Evolutionary conservation across 2,113 vertebrate species (phyloP), one percentile per base, ranked within the genome.

Genomic region (Rhinopomastus cyanomelas): DNA sequence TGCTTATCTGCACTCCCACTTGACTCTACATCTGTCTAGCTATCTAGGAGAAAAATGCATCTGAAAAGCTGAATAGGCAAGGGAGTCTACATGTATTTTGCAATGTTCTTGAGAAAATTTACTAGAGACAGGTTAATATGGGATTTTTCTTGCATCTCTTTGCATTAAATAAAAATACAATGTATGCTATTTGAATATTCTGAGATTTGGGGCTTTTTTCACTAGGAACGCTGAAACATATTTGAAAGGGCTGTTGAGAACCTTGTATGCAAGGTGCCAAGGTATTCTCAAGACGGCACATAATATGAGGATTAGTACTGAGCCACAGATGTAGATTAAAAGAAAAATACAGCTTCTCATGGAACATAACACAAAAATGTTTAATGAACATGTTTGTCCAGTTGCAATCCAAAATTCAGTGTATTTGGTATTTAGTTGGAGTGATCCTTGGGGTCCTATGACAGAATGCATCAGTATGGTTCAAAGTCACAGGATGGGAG

Each of bases 21-120:
- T 83, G 49, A 85, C 72, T 84, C 27, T 46, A 78, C 90, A 86
- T 89, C 95, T 91, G 81, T 71, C 85, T 90, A 68, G 85, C 83
- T 94, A 88, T 76, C 85, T 87, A 72, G 69, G 85, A 93, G 91
- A 92, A 85, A 1, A 21, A 90, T 85, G 91, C 95, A 97, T 97
- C 95, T 97, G 97, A 97, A 97, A 97, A 96, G 85, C 81, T 92
- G 93, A 94, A 82, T 18, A 88, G 89, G 75, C 56, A 82, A 93
- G 79, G 89, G 82, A 94, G 82, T 82, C 87, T 46, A 92, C 87
- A 84, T 68, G 44, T 79, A 89, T 95, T 94, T 92, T 94, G 89
- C 73, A 94, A 92, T 84, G 85, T 91, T 92, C 53, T 90, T 88
- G 64, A 94, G 69, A 78, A 90, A 81, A 93, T 75, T 81, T 89